Base-by-base conservation (phyloP, 2,888 invertebrate genomes). In the Malacosoma neustria region DNA sequence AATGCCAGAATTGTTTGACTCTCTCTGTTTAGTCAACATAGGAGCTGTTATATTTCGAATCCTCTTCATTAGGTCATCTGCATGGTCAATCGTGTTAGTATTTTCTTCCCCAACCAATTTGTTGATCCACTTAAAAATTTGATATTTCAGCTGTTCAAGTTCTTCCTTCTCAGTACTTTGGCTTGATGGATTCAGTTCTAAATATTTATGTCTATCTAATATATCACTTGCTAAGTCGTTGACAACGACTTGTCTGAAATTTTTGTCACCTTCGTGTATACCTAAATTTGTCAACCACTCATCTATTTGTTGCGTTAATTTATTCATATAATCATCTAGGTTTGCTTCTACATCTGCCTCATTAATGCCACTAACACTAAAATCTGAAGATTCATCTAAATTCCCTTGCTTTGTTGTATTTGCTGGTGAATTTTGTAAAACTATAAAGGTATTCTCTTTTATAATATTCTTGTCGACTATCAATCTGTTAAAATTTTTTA, bases 111-210 rank as follows among this genome's bases (percentile, higher is more conserved):
- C 63, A 1, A 58, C 53, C n/a, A 74, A 45, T 43, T 71, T 76
- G 38, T 67, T 66, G 2, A 74, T 56, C 71, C 72, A 76, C 63
- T 77, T 80, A 42, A 70, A 79, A 46, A 81, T 73, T 29, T 72
- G 74, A 55, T 69, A 79, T 39, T 69, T 75, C 11, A 81, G 56
- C 51, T 70, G 50, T 43, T 76, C 72, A 22, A 79, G 37, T 43
- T 80, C 77, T 22, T 65, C 61, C 41, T 46, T 42, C 0, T 63
- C 54, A 9, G 57, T 42, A 2, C 45, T 45, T 30, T 34, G 49
- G 9, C 41, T 45, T 0, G 44, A 39, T 11, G 59, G 56, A 40
- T 71, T 71, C 1, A 71, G 37, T 43, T 70, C 54, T 42, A 73
- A 39, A 51, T 75, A 80, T 44, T 67, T 74, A 6, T 60, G 52